Evolutionary conservation across 2,113 vertebrate species (phyloP), one percentile per base, ranked within the genome.

Genomic region (Rhabdomys dilectus): DNA sequence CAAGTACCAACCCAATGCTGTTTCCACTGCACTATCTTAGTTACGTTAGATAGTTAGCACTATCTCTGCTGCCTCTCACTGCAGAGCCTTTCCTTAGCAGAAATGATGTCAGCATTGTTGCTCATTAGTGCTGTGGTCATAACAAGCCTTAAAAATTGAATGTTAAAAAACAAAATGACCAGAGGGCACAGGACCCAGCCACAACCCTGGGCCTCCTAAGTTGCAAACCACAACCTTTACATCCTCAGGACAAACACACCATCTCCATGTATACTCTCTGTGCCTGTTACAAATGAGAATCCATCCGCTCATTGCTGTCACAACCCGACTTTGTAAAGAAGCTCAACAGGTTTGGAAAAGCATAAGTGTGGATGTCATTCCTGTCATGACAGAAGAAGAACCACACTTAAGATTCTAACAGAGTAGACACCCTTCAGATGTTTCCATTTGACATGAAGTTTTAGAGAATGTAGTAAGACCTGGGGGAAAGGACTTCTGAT

Each of bases 131-230:
- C 95, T 77, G 80, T 93, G 36, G 34, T 93, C 84, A 91, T 98
- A 93, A 91, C 39, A 98, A 98, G 98, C 98, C 98, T 99, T 98
- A 91, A 91, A 64, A 91, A 91, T 89, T 31, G 12, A 70, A 72
- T 81, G 80, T 96, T 94, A 72, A 1, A 1, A 45, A 95, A 94
- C 36, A 94, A 72, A 73, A 89, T 80, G 92, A 92, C 91, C 48
- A 1, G 76, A 97, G 51, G 53, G 39, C n/a, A 68, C 76, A 48
- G 91, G 36, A 24, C 34, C 77, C 78, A 8, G 80, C 39, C 58
- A 78, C 80, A 1, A 22, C 45, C 24, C 75, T 24, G 66, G 94
- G 45, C 53, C 91, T 81, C 91, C 82, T 92, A 60, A 88, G 13
- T 77, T 92, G 45, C 94, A 82, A 91, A 89, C 92, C 96, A 84